Conservation (phyloP, 2,113 vertebrate genomes). For the Malurus cyaneus region DNA sequence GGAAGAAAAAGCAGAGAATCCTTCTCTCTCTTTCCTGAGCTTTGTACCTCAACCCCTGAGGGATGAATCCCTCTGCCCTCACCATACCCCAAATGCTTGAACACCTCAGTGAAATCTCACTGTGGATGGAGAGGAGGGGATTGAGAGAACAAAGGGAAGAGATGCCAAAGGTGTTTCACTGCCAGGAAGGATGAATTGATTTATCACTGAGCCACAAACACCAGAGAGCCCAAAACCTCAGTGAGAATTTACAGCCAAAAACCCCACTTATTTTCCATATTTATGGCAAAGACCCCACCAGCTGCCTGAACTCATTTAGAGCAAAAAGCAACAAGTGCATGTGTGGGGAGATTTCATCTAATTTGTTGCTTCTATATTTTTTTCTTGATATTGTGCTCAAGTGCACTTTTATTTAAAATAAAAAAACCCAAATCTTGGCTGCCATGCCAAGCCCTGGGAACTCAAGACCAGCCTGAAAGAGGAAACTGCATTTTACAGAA, state of each 20-base stretch:
- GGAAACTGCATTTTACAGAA: not conserved
- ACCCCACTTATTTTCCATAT: rapidly evolving
- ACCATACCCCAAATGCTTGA: not conserved
- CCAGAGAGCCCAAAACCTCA: not conserved
- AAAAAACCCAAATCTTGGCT: not conserved
- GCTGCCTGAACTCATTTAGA: not conserved
- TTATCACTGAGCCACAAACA: not conserved
- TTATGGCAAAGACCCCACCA: too few species aligned
- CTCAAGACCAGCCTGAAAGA: not conserved
- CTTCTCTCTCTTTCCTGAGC: not conserved
- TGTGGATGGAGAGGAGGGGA: not conserved
- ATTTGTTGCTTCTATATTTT: not conserved
- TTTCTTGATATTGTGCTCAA: not conserved
- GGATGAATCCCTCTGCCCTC: not conserved
- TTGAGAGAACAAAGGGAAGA: not conserved
- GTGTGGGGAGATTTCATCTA: not conserved
- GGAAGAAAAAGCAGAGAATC: not conserved
- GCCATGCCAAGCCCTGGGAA: not conserved
- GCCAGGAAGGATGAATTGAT: not conserved
- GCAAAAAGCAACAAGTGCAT: not conserved
- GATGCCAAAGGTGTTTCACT: not conserved
- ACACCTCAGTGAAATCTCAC: rapidly evolving
- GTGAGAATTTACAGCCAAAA: too few species aligned
- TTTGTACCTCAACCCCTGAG: not conserved
- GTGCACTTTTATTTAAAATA: not conserved